A percentile compares a stretch with the other conserved stretches of the same genome.
Conservation (phyloP, 2,797 vertebrate species). For the Choloepus didactylus region DNA sequence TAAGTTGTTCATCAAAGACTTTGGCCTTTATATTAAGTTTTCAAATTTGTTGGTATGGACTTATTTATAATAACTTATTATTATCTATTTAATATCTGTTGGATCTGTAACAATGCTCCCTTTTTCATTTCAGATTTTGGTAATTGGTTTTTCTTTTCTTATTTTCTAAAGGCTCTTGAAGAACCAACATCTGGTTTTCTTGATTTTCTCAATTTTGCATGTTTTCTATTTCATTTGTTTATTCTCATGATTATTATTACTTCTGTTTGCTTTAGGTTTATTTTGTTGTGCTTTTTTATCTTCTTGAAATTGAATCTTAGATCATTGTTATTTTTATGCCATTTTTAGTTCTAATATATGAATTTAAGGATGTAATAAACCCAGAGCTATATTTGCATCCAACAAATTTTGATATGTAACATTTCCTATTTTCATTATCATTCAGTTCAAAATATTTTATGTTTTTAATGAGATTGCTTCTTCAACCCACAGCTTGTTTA, state of each 20-base stretch:
- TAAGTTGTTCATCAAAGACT: not conserved
- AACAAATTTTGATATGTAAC: not conserved
- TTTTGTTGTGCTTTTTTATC: not conserved
- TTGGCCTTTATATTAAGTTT: not conserved
- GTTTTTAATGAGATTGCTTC: not conserved
- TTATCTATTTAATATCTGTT: not conserved
- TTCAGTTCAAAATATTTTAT: conserved; percentile 8
- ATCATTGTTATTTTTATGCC: not conserved
- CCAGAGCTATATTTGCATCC: not conserved
- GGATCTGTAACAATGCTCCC: not conserved
- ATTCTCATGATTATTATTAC: not conserved
- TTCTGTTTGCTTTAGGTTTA: not conserved
- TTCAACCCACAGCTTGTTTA: not conserved
- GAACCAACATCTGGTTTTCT: not conserved
- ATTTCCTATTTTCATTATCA: not conserved
- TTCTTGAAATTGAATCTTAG: not conserved
- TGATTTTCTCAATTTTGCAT: conserved; percentile 18
- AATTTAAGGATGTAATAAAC: not conserved
- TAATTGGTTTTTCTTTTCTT: conserved; percentile 7
- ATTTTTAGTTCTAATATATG: not conserved
- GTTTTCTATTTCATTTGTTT: conserved; percentile 6
- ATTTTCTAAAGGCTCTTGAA: not conserved
- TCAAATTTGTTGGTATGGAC: not conserved
- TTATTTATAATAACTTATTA: not conserved
- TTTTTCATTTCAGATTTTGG: conserved; percentile 9